phyloP scores from a whole-genome alignment of 2,888 invertebrate species.

The Cancer borealis region DNA sequence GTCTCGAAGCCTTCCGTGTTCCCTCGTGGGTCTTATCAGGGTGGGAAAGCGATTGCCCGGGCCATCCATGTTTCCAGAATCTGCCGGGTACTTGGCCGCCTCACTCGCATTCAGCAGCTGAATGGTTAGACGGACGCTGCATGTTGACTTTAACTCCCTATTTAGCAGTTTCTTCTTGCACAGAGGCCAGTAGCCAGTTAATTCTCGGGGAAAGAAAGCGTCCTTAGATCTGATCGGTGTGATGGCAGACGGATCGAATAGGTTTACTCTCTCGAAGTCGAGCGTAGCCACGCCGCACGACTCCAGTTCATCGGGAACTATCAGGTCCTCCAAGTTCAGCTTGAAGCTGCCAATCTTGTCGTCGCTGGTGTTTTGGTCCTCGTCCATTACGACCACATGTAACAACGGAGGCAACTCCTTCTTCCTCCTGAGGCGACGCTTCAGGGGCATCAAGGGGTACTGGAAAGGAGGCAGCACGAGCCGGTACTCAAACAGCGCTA shows the following conservation, averaged over 20 bases:
- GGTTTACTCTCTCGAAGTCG: neutral
- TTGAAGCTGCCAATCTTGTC: neutral
- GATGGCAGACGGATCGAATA: neutral
- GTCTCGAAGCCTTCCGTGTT: neutral
- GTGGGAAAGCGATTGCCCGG: neutral
- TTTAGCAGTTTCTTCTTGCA: neutral
- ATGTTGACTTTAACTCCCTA: neutral
- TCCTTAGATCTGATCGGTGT: neutral
- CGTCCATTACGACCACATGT: neutral
- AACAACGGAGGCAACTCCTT: neutral
- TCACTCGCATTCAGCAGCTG: neutral
- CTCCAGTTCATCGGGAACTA: neutral
- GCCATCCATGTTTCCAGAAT: neutral
- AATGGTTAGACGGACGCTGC: neutral
- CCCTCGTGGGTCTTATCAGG: neutral
- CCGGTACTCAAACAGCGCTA: constrained; percentile 31
- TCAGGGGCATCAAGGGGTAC: neutral
- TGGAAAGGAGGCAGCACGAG: constrained; percentile 5
- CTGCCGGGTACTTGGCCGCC: neutral
- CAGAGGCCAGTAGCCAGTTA: constrained; percentile 27
- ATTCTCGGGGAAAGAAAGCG: neutral
- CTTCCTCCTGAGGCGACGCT: no score
- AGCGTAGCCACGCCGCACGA: neutral
- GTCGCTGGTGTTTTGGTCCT: neutral
- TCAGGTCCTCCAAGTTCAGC: neutral